Conservation (phyloP, 2,113 vertebrate species). For the Tenebrosternarchus preto region DNA sequence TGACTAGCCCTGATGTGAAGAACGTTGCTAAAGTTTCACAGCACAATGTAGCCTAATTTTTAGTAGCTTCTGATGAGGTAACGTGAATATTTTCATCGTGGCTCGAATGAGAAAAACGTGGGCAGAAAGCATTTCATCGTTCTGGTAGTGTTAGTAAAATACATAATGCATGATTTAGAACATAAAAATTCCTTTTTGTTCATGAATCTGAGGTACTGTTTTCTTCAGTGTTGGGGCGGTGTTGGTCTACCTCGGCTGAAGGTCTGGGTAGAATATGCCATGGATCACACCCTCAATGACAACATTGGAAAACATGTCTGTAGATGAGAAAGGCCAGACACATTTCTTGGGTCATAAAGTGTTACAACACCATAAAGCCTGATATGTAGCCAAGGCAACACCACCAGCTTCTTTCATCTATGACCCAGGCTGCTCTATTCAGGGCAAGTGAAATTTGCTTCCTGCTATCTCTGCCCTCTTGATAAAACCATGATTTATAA, state of each 20-base stretch:
- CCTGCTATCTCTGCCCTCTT: too few relatives aligned
- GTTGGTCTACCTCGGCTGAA: slow-evolving; percentile 73
- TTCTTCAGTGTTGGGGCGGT: not conserved
- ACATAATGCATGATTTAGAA: slow-evolving; percentile 33
- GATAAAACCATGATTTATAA: too few relatives aligned
- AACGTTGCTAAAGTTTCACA: not conserved
- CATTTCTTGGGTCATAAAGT: not conserved
- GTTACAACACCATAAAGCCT: not conserved
- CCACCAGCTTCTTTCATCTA: too few relatives aligned
- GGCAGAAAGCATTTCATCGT: not conserved
- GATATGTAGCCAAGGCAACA: not conserved
- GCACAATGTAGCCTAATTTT: not conserved
- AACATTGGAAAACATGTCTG: slow-evolving; percentile 70
- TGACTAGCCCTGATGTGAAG: not conserved
- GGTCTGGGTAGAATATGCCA: slow-evolving; percentile 76
- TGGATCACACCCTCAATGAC: slow-evolving; percentile 78
- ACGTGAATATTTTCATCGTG: not conserved
- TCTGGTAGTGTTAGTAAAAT: slow-evolving; percentile 29
- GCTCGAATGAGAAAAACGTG: not conserved
- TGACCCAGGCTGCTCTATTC: too few relatives aligned
- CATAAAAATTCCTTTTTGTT: slow-evolving; percentile 9
- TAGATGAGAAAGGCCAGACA: not conserved
- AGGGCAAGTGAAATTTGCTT: too few relatives aligned
- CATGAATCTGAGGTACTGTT: slow-evolving; percentile 1
- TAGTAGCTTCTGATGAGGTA: not conserved